Conservation (phyloP, 1,140 invertebrate species). For the Drosophila miranda region DNA sequence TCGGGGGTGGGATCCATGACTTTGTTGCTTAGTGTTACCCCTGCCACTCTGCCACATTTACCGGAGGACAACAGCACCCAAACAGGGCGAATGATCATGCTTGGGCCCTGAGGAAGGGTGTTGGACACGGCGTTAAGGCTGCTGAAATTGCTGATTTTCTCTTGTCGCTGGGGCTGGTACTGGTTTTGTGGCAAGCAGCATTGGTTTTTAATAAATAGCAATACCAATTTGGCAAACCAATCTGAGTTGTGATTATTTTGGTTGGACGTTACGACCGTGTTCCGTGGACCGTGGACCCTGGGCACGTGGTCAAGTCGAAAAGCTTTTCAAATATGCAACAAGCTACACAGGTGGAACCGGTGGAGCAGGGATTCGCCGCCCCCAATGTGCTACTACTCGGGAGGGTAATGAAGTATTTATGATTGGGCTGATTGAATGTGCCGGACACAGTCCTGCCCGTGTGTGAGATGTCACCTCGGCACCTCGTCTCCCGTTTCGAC, state of each 20-base stretch:
- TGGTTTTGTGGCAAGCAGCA: conserved; percentile 39
- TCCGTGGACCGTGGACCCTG: not conserved
- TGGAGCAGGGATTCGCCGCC: not conserved
- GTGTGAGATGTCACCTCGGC: conserved; percentile 32
- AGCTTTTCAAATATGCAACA: conserved; percentile 67
- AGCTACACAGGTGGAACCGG: conserved; percentile 16
- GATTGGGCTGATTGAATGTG: conserved; percentile 60
- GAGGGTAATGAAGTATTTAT: conserved; percentile 76
- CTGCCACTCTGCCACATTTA: not conserved
- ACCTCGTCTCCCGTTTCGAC: conserved; percentile 53
- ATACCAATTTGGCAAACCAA: conserved; percentile 72
- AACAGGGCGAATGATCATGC: not conserved
- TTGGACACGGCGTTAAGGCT: conserved; percentile 56
- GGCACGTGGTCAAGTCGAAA: conserved; percentile 19
- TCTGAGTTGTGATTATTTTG: conserved; percentile 68
- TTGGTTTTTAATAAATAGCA: conserved; percentile 80
- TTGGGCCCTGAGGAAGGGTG: conserved; percentile 31
- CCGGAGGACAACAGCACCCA: conserved; percentile 9
- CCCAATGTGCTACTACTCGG: conserved; percentile 7
- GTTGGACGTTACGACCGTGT: conserved; percentile 39
- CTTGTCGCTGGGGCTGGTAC: conserved; percentile 21
- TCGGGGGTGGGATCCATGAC: not conserved
- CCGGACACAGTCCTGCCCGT: not conserved
- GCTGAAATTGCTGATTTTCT: conserved; percentile 76
- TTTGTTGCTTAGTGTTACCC: conserved; percentile 31